Base-by-base conservation (phyloP, 1,140 invertebrate genomes). In the Drosophila bipectinata region DNA sequence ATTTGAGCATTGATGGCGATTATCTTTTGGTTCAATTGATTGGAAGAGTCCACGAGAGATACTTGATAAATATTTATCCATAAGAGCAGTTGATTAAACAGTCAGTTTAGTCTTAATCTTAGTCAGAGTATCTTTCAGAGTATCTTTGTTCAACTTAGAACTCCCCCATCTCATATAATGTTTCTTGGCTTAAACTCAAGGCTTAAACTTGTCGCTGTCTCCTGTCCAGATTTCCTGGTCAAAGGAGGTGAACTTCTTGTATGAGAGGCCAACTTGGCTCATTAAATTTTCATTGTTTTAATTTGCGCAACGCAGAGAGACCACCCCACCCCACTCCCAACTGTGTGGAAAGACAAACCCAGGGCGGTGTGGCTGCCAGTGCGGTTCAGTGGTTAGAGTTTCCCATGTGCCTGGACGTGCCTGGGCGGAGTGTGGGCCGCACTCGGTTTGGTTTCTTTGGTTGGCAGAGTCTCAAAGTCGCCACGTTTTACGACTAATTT, bases 261-360 rank as follows among this genome's bases (percentile, higher is more conserved):
- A 37, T 55, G 39, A 56, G 51, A 47, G 63, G 63, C n/a, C 64
- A 77, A 78, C 73, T 85, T 77, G 77, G 58, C 78, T 78, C 82
- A 85, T 85, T 85, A 87, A 88, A 87, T 75, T 88, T 85, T 87
- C 66, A 88, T 87, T 87, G 78, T 82, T 87, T 87, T 88, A 85
- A 87, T 87, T 87, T 82, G 61, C 68, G 48, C 72, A 77, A 71
- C 71, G 71, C 69, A 44, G 55, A 58, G 62, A 61, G 28, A 41
- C 14, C n/a, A n/a, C 14, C n/a, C 37, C n/a, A 12, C 47, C 14
- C 24, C n/a, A 1, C 8, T n/a, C 1, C 37, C 39, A 34, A 51
- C 51, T 28, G 32, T 28, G n/a, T 5, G 60, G 18, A 28, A 26
- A 34, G 2, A 7, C 5, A 9, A n/a, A 34, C 34, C 7, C 18